Evolutionary conservation across 1,140 invertebrate species (phyloP), one percentile per base, ranked within the genome.

Genomic region (Lepidurus arcticus): DNA sequence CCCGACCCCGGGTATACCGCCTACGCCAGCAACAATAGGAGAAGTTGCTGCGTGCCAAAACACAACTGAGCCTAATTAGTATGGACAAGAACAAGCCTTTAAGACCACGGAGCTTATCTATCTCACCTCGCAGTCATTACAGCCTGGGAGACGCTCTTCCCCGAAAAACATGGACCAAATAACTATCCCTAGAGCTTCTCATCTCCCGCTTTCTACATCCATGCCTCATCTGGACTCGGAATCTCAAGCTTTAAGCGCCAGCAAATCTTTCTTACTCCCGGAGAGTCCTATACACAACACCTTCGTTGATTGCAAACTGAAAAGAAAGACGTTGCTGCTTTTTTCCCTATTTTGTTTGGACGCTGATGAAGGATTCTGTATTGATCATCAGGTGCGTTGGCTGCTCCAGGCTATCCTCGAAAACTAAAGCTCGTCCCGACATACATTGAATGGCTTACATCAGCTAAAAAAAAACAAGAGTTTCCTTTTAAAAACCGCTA

Each of bases 41-140:
- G 24, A 24, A 24, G n/a, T 16, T 65, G 13, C 53, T 34, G 34
- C 53, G 53, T 65, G 53, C 53, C 53, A 65, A 65, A 65, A 65
- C 53, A 65, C 53, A 65, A 65, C 53, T 65, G 53, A 65, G 53
- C 53, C 53, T 65, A 65, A 65, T 65, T 65, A 65, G 53, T 65
- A 65, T 65, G 53, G 53, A 65, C 53, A 65, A 65, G 53, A 9
- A 9, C 16, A 65, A 65, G 53, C 53, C 53, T 65, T 65, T 65
- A 65, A 65, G 53, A 65, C 53, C 53, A 65, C 53, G 53, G 53
- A 65, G 53, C 53, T 65, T 65, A 65, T 65, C 53, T 65, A 65
- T 65, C 53, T 65, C 53, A 65, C 53, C 53, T 65, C 53, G 53
- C 53, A 21, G 53, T 65, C 53, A 65, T 65, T 65, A 65, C 53